These are phyloP conservation scores for Halcyon chelicuti DNA, from an alignment of 2,797 vertebrate species.

Conservation along the genomic window DNA sequence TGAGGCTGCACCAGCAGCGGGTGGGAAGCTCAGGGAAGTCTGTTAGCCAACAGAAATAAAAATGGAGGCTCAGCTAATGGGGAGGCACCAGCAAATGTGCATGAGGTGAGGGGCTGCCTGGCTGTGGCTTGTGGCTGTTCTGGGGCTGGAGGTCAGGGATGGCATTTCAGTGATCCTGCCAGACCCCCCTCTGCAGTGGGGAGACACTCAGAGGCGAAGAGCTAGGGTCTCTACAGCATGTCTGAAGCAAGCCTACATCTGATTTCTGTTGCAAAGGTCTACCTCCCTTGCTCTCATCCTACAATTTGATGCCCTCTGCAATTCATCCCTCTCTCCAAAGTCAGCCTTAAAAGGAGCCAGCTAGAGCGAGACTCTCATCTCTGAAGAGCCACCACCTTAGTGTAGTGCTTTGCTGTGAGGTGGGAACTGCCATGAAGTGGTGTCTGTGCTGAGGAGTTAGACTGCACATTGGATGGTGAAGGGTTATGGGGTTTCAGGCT, in stretches of 20 bases:
- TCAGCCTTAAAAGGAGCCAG: not conserved
- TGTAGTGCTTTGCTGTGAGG: accelerated
- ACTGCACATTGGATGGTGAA: not conserved
- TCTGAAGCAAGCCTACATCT: not conserved
- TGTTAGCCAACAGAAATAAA: not conserved
- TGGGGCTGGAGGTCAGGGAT: not conserved
- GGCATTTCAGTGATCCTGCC: not conserved
- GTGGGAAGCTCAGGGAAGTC: not conserved
- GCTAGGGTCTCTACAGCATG: not conserved
- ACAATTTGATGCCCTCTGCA: not conserved
- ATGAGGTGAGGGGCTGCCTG: not conserved
- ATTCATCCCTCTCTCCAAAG: accelerated
- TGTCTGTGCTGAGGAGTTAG: accelerated
- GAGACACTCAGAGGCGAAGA: not conserved
- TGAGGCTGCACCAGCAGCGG: not conserved
- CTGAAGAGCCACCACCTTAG: not conserved
- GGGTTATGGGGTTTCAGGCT: not conserved
- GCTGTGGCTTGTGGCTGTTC: accelerated
- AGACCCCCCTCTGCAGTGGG: accelerated
- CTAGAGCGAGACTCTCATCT: not conserved
- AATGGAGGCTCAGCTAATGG: not conserved
- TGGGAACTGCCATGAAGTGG: not conserved
- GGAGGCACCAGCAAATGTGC: accelerated
- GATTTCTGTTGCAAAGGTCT: not conserved
- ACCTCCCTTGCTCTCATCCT: not conserved